Conservation (phyloP, 1,140 invertebrate species). For the Bombus waltoni region DNA sequence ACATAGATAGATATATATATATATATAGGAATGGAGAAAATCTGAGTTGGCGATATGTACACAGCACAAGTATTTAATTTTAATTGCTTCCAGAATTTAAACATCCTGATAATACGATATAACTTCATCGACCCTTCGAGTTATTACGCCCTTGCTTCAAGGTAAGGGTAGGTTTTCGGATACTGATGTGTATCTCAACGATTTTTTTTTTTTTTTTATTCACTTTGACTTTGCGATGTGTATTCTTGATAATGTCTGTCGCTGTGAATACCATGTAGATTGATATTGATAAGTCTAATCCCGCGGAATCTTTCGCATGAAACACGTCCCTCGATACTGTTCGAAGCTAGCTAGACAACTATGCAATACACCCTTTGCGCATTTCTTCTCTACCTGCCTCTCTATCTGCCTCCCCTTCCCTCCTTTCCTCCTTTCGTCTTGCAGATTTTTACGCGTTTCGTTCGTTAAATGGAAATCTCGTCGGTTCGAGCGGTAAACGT, state of each 20-base stretch:
- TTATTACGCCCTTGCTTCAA: constrained; percentile 53
- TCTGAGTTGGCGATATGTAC: neutral
- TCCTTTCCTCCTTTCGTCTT: neutral
- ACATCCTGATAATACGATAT: neutral
- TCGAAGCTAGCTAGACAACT: constrained; percentile 18
- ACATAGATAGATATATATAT: too few relatives aligned
- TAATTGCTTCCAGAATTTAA: too few relatives aligned
- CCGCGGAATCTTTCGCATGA: constrained; percentile 30
- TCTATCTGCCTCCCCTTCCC: too few relatives aligned
- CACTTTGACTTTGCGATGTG: constrained; percentile 21
- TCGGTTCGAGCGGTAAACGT: constrained; percentile 23
- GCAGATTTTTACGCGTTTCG: neutral
- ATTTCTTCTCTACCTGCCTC: neutral
- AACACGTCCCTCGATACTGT: neutral
- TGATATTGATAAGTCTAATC: constrained; percentile 30
- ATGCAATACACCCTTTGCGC: neutral
- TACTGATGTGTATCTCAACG: constrained; percentile 41
- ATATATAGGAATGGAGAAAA: neutral
- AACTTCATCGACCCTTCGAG: neutral
- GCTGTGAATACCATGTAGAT: constrained; percentile 47
- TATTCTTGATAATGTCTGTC: constrained; percentile 48
- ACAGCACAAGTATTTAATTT: neutral
- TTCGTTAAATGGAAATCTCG: constrained; percentile 27
- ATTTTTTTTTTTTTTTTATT: constrained; percentile 4
- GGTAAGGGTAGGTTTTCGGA: constrained; percentile 30